These are phyloP conservation scores for Hydra vulgaris DNA, from an alignment of 30 jellyfish, hydroid and myxozoan species.

Conservation along the genomic window DNA sequence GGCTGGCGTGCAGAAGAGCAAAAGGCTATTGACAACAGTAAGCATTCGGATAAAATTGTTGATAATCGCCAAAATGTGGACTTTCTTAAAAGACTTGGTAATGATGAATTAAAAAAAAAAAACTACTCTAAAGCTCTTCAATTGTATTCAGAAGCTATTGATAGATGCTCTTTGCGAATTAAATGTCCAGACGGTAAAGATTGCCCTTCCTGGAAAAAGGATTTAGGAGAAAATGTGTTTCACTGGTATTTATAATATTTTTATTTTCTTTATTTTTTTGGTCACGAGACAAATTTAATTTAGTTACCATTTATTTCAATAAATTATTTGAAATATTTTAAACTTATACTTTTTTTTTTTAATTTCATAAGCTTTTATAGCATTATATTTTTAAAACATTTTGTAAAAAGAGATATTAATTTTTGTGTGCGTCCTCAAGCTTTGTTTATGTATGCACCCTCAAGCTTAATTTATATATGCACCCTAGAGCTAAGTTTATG, in stretches of 20 bases:
- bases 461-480: no score
- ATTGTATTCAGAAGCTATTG: conserved; percentile 14
- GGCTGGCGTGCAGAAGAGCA: conserved; percentile 17
- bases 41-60: not conserved
- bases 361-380: no score
- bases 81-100: conserved; percentile 9
- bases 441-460: no score
- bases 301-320: no score
- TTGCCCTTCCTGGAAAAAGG: not conserved
- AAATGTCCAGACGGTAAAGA: conserved; percentile 16
- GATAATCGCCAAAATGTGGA: conserved; percentile 18
- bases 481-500: no score
- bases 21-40: not conserved
- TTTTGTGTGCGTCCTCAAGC: no score
- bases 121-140: conserved; percentile 2
- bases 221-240: not conserved
- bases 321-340: no score
- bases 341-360: no score
- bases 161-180: conserved; percentile 26
- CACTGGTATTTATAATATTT: not conserved
- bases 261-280: no score
- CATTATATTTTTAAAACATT: no score
- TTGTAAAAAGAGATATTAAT: no score
- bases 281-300: no score
- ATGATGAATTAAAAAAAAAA: conserved; percentile 13